phyloP scores from a whole-genome alignment of 2,113 vertebrate genomes.

The Prionailurus bengalensis region DNA sequence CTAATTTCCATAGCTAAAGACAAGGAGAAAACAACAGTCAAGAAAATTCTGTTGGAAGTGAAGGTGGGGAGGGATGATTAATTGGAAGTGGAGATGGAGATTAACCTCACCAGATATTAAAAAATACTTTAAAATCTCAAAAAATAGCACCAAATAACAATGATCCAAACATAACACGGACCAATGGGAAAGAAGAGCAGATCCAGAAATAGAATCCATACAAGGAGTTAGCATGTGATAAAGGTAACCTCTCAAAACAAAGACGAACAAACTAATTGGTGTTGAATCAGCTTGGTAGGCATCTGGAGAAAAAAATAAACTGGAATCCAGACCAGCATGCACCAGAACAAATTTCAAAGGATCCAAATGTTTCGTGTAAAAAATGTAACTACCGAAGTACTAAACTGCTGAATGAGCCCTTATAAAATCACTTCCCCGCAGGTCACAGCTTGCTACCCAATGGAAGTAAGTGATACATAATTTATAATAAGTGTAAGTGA shows the following conservation, averaged over 20 bases:
- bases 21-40: not conserved
- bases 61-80: not conserved
- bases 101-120: not conserved
- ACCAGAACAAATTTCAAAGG: conserved; percentile 36
- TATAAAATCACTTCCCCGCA: not conserved
- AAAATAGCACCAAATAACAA: not conserved
- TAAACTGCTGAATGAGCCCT: not conserved
- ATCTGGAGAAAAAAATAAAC: conserved; percentile 37
- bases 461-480: not conserved
- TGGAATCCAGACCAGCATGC: not conserved
- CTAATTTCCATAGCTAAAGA: not conserved
- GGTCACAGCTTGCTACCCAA: not conserved
- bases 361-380: not conserved
- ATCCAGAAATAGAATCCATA: not conserved
- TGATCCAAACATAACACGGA: not conserved
- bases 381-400: not conserved
- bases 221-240: not conserved
- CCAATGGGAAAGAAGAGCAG: not conserved
- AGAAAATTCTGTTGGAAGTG: not conserved
- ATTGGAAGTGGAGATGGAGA: not conserved
- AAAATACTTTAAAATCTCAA: conserved; percentile 27
- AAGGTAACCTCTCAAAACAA: conserved; percentile 15
- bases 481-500: no score
- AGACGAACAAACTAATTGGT: not conserved
- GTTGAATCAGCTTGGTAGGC: not conserved